phyloP scores from a whole-genome alignment of 2,797 vertebrate genomes.

The Gambusia yucatana region DNA sequence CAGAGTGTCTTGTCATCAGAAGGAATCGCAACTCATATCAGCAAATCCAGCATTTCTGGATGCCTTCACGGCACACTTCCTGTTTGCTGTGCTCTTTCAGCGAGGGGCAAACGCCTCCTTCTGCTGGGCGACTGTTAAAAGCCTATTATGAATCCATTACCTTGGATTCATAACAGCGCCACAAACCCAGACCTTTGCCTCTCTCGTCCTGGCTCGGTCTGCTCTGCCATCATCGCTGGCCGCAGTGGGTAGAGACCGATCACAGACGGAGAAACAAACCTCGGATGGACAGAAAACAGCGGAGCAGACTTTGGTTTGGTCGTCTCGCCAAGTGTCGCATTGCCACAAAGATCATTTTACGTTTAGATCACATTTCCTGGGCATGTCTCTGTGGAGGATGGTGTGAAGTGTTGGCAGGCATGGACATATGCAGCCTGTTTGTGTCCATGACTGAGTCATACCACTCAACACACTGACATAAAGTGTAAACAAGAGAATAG shows the following conservation, averaged over 20 bases:
- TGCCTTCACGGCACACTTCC: constrained; percentile 66
- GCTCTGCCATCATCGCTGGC: constrained; percentile 25
- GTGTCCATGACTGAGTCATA: not conserved
- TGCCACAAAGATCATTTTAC: not conserved
- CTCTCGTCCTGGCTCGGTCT: constrained; percentile 40
- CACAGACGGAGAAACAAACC: constrained; percentile 7
- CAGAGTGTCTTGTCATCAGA: constrained; percentile 54
- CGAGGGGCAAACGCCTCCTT: constrained; percentile 73
- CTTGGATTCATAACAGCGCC: constrained; percentile 28
- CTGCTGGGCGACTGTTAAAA: constrained; percentile 71
- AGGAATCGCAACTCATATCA: constrained; percentile 48
- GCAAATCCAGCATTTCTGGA: constrained; percentile 55
- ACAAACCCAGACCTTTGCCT: constrained; percentile 39
- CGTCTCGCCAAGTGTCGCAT: not conserved
- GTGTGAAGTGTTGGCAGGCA: not conserved
- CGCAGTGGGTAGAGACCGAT: constrained; percentile 31
- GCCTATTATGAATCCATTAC: constrained; percentile 80
- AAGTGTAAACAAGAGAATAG: not conserved
- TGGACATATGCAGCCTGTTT: not conserved
- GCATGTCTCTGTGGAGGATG: not conserved
- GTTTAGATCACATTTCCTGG: not conserved
- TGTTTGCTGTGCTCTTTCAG: constrained; percentile 70
- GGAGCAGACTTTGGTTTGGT: constrained; percentile 1
- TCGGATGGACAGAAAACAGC: not conserved
- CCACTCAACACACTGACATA: not conserved